Percentiles rank a stretch among this genome's conserved stretches.
These are phyloP conservation scores for Pseudobourletiella spinata DNA, from an alignment of 1,140 invertebrate species.

Conservation along the genomic window DNA sequence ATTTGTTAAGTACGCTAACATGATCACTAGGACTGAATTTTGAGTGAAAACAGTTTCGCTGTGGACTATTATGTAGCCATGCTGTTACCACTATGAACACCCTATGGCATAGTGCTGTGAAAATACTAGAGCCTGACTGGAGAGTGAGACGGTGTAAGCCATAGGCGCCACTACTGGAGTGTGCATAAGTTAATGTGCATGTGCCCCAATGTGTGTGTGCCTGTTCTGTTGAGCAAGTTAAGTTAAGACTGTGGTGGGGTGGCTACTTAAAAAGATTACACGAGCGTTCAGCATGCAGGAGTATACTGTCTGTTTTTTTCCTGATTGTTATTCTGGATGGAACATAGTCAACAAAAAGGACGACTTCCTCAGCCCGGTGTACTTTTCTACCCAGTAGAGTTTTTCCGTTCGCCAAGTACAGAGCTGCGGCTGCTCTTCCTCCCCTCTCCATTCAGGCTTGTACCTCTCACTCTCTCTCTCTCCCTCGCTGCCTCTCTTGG, in stretches of 20 bases:
- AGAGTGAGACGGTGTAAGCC: too few species aligned
- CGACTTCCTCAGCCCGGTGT: slow-evolving; percentile 7
- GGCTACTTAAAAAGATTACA: neutral
- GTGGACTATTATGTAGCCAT: too few species aligned
- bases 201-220: neutral
- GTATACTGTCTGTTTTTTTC: neutral
- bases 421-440: neutral
- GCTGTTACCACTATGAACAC: too few species aligned
- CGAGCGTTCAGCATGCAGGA: neutral
- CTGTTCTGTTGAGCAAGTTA: neutral
- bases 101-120: too few species aligned
- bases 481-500: neutral
- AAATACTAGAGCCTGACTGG: too few species aligned
- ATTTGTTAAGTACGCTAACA: too few species aligned
- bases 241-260: neutral
- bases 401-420: neutral
- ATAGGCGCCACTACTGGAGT: neutral
- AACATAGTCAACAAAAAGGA: neutral
- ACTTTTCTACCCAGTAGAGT: neutral
- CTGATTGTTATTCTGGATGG: neutral
- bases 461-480: neutral
- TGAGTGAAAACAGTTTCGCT: too few species aligned
- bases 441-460: neutral
- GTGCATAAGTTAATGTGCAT: neutral
- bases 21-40: too few species aligned